Evolutionary conservation across 2,797 vertebrate species (phyloP), one percentile per base, ranked within the genome.

Genomic region (Mormyrops boulengeri): DNA sequence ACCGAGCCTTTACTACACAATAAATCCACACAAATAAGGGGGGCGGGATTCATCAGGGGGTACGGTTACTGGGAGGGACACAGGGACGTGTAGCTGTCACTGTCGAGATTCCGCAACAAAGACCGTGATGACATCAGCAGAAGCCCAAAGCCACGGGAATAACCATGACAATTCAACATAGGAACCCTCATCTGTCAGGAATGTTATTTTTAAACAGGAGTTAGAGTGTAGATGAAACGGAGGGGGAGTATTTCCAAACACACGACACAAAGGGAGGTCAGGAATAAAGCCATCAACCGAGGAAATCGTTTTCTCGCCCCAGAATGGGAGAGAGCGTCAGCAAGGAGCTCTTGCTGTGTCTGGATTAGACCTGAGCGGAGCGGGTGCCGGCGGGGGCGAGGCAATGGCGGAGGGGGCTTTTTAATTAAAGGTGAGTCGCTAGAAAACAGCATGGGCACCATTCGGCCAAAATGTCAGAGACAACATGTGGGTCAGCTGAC

Each of bases 251-350:
- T 92, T 93, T 92, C 88, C 92, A 92, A 91, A 93, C 92, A 93
- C 90, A 91, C 85, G 14, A 92, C 89, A 92, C 89, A 89, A 89
- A 77, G 90, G 88, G 92, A 94, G 62, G 94, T 94, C 93, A 92
- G 91, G 90, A 92, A 94, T 93, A 91, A 93, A 94, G 93, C 92
- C 94, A 93, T 94, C 93, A 95, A 92, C 93, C 89, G 89, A 84
- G 90, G 91, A 93, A 95, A 92, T 91, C 92, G 92, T 92, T 91
- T 93, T 89, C 91, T 91, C 90, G 92, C 85, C 91, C 92, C 92
- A 92, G 92, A 93, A 93, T 90, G 84, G 84, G 38, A 55, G 50
- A 50, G 44, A 89, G 57, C 66, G 47, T 62, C 69, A 38, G 17
- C 55, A 11, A n/a, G 52, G 17, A n/a, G 30, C 17, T 80, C 34